Evolutionary conservation across 2,888 invertebrate genomes (phyloP).

Genomic region (Hermaeophaga mercurialis): DNA sequence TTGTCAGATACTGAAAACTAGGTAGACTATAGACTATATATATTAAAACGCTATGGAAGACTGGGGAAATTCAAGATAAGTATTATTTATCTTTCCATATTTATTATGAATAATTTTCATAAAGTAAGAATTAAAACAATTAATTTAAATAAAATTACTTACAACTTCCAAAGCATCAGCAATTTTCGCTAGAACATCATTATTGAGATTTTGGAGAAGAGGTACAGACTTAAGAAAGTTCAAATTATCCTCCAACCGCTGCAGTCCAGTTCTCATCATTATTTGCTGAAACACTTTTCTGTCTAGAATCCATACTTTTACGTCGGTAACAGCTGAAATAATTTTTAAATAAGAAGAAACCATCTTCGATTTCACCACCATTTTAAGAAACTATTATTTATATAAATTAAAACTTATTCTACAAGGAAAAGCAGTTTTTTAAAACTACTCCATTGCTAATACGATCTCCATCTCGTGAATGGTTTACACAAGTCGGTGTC

Average conservation of each 20-base stretch:
- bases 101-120: no score
- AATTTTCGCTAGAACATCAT: conserved; percentile 68
- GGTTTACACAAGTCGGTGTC: background rate
- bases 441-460: background rate
- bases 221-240: conserved; percentile 70
- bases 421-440: background rate
- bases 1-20: no score
- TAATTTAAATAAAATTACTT: conserved; percentile 52
- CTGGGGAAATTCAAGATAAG: no score
- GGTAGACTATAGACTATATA: no score
- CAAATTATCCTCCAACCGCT: conserved; percentile 69
- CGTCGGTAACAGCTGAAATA: conserved; percentile 64
- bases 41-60: no score
- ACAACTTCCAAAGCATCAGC: conserved; percentile 75
- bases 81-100: no score
- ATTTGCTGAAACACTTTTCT: conserved; percentile 71
- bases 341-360: background rate
- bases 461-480: background rate
- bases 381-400: background rate
- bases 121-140: no score
- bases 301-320: conserved; percentile 72
- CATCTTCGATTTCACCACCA: background rate
- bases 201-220: conserved; percentile 62
- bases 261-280: conserved; percentile 73
- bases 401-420: background rate